Conservation (phyloP, 2,797 vertebrate genomes). For the Xerus rutilus region DNA sequence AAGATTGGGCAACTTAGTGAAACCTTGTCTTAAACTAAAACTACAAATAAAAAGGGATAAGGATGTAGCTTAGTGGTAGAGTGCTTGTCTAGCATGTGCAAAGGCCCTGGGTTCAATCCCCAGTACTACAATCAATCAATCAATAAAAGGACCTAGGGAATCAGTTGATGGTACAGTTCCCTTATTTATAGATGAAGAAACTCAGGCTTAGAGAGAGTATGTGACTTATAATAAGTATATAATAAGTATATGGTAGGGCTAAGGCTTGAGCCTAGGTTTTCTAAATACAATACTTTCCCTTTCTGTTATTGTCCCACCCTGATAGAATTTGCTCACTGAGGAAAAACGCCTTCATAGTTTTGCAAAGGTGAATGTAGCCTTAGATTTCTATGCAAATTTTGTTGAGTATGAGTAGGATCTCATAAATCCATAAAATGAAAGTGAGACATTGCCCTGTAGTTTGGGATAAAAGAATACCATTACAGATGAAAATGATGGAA, state of each 20-base stretch:
- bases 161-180: not conserved
- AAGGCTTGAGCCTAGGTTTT: conserved; percentile 37
- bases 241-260: not conserved
- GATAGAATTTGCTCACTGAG: conserved; percentile 46
- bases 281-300: not conserved
- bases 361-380: not conserved
- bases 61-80: no score
- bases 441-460: not conserved
- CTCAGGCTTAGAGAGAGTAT: not conserved
- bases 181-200: conserved; percentile 51
- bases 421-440: conserved; percentile 40
- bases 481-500: no score
- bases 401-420: not conserved
- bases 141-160: not conserved
- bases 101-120: no score
- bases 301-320: conserved; percentile 29
- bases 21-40: no score
- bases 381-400: conserved; percentile 10
- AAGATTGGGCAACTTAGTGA: no score
- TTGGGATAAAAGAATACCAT: not conserved
- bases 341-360: conserved; percentile 45
- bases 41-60: no score
- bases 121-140: no score
- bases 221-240: conserved; percentile 30
- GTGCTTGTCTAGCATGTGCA: no score